phyloP scores from a whole-genome alignment of 2,113 vertebrate species.

The Hystrix cristata region DNA sequence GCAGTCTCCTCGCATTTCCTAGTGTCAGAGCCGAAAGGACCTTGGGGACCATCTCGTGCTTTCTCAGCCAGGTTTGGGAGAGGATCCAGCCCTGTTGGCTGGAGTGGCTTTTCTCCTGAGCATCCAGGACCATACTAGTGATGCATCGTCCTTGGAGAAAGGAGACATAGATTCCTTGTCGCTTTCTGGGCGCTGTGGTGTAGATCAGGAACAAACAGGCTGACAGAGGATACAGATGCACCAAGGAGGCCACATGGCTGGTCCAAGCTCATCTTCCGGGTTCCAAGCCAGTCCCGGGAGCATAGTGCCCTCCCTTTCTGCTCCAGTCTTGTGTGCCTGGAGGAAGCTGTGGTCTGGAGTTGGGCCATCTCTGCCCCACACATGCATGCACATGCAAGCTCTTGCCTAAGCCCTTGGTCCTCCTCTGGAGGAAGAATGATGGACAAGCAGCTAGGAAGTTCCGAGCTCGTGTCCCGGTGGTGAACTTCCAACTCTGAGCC shows the following conservation, averaged over 20 bases:
- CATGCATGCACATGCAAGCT: rapidly evolving
- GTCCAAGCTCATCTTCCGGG: not conserved
- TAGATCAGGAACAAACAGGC: not conserved
- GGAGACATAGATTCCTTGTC: not conserved
- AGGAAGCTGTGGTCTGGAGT: not conserved
- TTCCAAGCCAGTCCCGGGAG: not conserved
- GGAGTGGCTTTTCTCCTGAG: not conserved
- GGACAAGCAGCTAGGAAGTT: not conserved
- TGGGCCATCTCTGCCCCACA: not conserved
- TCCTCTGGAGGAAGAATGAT: not conserved
- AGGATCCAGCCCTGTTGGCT: not conserved
- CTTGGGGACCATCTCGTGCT: not conserved
- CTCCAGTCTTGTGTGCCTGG: not conserved
- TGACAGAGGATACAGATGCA: not conserved
- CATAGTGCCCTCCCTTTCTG: not conserved
- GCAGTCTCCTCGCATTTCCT: not conserved
- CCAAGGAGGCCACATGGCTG: not conserved
- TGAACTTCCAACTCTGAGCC: not conserved
- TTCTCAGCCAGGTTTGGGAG: not conserved
- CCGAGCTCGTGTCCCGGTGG: not conserved
- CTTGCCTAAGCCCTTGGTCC: too few species aligned
- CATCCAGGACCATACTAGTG: not conserved
- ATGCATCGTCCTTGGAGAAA: not conserved
- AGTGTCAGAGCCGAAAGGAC: not conserved
- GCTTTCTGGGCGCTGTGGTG: not conserved